phyloP scores from a whole-genome alignment of 2,797 vertebrate genomes.

The Phataginus tetradactyla region DNA sequence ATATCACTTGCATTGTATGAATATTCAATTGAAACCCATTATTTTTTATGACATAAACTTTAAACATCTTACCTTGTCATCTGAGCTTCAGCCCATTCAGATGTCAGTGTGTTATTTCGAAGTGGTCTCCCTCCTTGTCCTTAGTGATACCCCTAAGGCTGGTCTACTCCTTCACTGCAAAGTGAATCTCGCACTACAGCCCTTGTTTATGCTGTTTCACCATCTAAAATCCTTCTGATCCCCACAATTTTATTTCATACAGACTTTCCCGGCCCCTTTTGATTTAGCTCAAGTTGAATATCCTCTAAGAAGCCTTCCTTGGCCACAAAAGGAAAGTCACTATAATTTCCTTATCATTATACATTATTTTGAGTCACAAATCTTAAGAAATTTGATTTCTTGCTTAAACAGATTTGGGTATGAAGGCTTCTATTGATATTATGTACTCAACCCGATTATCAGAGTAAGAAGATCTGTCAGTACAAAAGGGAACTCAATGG shows the following conservation, averaged over 20 bases:
- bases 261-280: neutral
- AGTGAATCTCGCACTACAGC: neutral
- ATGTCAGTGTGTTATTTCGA: neutral
- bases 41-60: neutral
- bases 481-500: neutral
- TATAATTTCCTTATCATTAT: neutral
- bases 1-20: neutral
- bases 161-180: neutral
- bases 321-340: neutral
- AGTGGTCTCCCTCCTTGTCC: neutral
- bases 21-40: neutral
- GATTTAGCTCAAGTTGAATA: neutral
- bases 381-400: slow-evolving; percentile 10
- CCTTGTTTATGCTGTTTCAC: neutral
- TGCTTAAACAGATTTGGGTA: neutral
- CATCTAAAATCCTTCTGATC: neutral
- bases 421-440: neutral
- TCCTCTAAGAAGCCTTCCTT: neutral
- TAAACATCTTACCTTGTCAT: neutral
- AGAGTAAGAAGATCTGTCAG: neutral
- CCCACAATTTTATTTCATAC: neutral
- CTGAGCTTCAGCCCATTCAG: neutral
- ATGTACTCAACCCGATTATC: slow-evolving; percentile 23
- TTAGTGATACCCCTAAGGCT: neutral
- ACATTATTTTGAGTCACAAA: neutral